phyloP scores from a whole-genome alignment of 1,140 invertebrate species.

The Riptortus pedestris region DNA sequence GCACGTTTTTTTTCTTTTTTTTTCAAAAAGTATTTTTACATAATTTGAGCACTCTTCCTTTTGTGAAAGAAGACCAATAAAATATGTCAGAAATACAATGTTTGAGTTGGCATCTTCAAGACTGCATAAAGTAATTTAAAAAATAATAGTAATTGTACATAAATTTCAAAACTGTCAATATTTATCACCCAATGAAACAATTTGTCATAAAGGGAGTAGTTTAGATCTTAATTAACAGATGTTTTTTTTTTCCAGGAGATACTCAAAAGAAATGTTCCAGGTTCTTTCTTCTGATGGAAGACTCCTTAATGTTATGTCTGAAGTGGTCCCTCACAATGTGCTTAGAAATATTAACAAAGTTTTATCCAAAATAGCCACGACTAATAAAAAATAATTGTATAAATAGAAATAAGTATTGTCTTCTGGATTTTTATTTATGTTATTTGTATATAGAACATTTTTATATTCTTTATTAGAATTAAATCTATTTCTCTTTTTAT shows the following conservation, averaged over 20 bases:
- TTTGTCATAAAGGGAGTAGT: too few species aligned
- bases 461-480: too few species aligned
- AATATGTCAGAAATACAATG: too few species aligned
- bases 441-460: neutral
- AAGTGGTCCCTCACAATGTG: slow-evolving; percentile 52
- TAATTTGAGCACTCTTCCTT: too few species aligned
- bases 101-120: too few species aligned
- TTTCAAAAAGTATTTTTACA: too few species aligned
- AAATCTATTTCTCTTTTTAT: too few species aligned
- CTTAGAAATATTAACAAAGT: slow-evolving; percentile 57
- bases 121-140: too few species aligned
- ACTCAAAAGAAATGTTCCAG: slow-evolving; percentile 55
- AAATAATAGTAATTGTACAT: neutral
- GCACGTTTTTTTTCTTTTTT: too few species aligned
- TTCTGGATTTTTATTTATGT: neutral
- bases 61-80: too few species aligned
- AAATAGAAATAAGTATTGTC: neutral
- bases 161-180: neutral
- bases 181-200: neutral
- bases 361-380: slow-evolving; percentile 35
- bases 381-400: neutral
- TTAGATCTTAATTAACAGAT: too few species aligned
- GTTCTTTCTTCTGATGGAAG: slow-evolving; percentile 47
- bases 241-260: slow-evolving; percentile 45
- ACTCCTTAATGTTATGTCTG: slow-evolving; percentile 51